Conservation (phyloP, 2,888 invertebrate genomes). For the Adelognathus sp. region DNA sequence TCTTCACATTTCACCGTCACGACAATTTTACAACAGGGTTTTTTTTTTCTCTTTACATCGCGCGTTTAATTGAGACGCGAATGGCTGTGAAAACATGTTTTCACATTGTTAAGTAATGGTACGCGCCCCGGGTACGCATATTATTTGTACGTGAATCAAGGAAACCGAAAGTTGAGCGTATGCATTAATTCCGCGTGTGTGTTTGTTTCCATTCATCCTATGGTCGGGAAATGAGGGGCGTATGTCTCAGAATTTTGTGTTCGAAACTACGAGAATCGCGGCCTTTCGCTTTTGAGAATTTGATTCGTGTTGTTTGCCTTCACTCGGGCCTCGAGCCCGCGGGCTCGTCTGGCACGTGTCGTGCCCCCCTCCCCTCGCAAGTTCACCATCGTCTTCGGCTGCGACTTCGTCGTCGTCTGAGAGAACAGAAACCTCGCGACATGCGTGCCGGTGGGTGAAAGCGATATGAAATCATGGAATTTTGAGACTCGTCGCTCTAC, state of each 20-base stretch:
- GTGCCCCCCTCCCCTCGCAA: neutral
- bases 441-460: conserved; percentile 25
- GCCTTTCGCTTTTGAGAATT: no score
- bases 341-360: conserved; percentile 17
- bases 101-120: no score
- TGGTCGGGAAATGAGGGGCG: no score
- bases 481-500: conserved; percentile 6
- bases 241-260: no score
- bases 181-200: neutral
- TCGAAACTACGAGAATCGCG: no score
- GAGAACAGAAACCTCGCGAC: conserved; percentile 15
- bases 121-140: neutral
- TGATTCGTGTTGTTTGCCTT: conserved; percentile 12
- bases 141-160: neutral
- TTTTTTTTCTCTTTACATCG: neutral
- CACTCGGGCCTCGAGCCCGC: neutral
- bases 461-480: conserved; percentile 44
- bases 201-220: no score
- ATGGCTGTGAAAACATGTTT: conserved; percentile 4
- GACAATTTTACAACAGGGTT: neutral
- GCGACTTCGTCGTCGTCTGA: neutral
- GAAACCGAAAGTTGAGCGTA: conserved; percentile 22
- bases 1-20: neutral
- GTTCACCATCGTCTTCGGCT: neutral
- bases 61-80: neutral